Conservation (phyloP, 2,888 invertebrate genomes). For the Erpobdella octoculata region DNA sequence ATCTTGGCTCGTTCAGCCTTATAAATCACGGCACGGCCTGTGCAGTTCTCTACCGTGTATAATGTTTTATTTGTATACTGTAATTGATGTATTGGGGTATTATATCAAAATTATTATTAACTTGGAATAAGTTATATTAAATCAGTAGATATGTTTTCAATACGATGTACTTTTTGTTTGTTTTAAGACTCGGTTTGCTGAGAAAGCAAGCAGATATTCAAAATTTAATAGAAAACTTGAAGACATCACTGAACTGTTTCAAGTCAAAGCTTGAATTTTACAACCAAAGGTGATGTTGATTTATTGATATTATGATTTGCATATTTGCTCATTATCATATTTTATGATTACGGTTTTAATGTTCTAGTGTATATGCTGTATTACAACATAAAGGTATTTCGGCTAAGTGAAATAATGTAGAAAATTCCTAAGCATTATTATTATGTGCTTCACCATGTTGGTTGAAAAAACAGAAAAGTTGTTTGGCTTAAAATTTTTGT, state of each 20-base stretch:
- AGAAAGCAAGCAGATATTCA: neutral
- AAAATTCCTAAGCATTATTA: no score
- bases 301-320: neutral
- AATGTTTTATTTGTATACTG: no score
- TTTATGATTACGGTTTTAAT: neutral
- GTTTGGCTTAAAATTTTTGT: no score
- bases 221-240: neutral
- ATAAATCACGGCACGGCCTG: no score
- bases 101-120: slow-evolving; percentile 31
- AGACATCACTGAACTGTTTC: neutral
- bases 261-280: neutral
- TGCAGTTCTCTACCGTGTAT: no score
- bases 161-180: neutral
- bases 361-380: no score
- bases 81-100: no score
- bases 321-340: neutral
- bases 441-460: no score
- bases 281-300: neutral
- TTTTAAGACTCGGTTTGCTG: slow-evolving; percentile 16
- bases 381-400: no score
- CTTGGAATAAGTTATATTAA: neutral
- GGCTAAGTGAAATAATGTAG: no score
- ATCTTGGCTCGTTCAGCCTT: no score
- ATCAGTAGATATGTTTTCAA: neutral
- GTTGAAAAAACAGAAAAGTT: no score